A percentile compares a stretch with the other conserved stretches of the same genome.
These are phyloP conservation scores for Saccopteryx bilineata DNA, from an alignment of 2,113 vertebrate species.

Conservation along the genomic window DNA sequence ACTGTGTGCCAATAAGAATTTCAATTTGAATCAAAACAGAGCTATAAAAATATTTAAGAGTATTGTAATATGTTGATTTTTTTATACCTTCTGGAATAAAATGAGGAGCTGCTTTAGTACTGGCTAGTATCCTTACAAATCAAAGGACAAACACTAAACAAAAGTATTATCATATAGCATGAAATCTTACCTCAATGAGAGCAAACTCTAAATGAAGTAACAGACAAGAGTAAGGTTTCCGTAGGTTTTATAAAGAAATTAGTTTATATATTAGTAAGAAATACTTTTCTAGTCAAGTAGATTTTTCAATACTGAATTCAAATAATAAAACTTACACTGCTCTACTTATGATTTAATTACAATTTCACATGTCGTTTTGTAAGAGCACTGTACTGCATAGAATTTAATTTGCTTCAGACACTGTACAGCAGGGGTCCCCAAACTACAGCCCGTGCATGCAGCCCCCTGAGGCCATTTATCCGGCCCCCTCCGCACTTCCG, in stretches of 20 bases:
- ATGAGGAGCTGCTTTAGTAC: constrained; percentile 26
- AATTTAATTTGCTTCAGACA: constrained; percentile 52
- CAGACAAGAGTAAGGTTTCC: not conserved
- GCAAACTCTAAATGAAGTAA: constrained; percentile 3
- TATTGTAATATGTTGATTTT: not conserved
- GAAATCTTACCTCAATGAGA: constrained; percentile 19
- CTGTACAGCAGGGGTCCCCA: not conserved
- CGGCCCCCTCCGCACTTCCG: too few relatives aligned
- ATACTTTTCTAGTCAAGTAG: constrained; percentile 2
- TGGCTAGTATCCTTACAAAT: not conserved
- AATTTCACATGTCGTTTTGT: constrained; percentile 22
- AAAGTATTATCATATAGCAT: not conserved
- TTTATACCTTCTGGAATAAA: constrained; percentile 21
- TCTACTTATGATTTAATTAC: constrained; percentile 50
- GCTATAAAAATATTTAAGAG: not conserved
- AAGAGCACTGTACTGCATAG: not conserved
- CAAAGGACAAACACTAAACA: not conserved
- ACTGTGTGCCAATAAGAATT: not conserved
- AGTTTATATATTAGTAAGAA: not conserved
- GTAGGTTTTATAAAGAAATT: constrained; percentile 27
- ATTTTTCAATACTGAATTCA: constrained; percentile 50
- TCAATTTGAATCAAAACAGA: constrained; percentile 26
- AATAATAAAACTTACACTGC: not conserved
- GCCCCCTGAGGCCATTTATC: too few relatives aligned
- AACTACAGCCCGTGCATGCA: too few relatives aligned